Conservation (phyloP, 1,140 invertebrate species). For the Hypsibius dujardini region DNA sequence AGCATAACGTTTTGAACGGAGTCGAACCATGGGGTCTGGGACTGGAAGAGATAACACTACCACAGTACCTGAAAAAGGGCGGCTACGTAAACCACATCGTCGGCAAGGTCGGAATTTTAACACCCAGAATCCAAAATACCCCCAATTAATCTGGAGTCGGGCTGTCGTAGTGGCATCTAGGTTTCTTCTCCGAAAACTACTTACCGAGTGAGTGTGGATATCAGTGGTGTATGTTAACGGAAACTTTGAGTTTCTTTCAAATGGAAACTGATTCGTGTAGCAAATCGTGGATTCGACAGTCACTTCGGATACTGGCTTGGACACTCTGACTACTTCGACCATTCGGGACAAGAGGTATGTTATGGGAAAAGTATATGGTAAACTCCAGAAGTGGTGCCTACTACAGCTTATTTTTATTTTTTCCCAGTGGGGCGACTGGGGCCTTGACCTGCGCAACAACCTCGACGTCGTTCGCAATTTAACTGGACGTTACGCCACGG, state of each 20-base stretch:
- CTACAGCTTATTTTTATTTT: too few species aligned
- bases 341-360: slow-evolving; percentile 31
- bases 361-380: too few species aligned
- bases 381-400: too few species aligned
- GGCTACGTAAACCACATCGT: slow-evolving; percentile 65
- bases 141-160: too few species aligned
- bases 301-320: slow-evolving; percentile 68
- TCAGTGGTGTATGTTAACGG: not conserved
- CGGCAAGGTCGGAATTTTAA: slow-evolving; percentile 44
- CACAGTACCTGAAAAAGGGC: slow-evolving; percentile 50
- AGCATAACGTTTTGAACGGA: slow-evolving; percentile 54
- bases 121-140: too few species aligned
- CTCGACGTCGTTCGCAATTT: slow-evolving; percentile 49
- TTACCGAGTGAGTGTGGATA: slow-evolving; percentile 42
- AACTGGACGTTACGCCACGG: slow-evolving; percentile 64
- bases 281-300: slow-evolving; percentile 58
- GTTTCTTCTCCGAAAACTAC: slow-evolving; percentile 48
- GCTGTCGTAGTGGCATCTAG: slow-evolving; percentile 61
- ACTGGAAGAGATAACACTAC: slow-evolving; percentile 48
- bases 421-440: slow-evolving; percentile 31
- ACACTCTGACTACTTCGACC: slow-evolving; percentile 61
- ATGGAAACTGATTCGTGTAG: too few species aligned
- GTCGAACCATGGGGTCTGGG: slow-evolving; percentile 53
- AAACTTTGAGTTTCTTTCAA: too few species aligned
- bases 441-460: slow-evolving; percentile 49